Evolutionary conservation across 1,140 invertebrate genomes (phyloP).

Genomic region (Teleopsis dalmanni): DNA sequence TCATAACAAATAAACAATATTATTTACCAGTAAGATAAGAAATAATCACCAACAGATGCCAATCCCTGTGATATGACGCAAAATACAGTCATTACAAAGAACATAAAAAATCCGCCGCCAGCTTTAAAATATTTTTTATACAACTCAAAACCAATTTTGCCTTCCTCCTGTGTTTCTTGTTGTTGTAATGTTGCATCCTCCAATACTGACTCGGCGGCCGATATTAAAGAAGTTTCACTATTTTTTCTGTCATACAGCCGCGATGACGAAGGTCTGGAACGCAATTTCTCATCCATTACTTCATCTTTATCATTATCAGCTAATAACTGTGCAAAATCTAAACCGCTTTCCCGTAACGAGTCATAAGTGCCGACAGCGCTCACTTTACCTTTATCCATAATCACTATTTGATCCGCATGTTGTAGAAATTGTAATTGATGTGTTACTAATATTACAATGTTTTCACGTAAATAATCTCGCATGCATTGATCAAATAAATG

Average conservation of each 20-base stretch:
- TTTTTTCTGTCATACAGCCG: conserved; percentile 38
- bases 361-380: conserved; percentile 56
- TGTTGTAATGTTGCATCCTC: conserved; percentile 40
- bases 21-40: conserved; percentile 58
- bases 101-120: conserved; percentile 48
- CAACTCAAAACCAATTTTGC: conserved; percentile 51
- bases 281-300: conserved; percentile 27
- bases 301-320: conserved; percentile 46
- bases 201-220: conserved; percentile 52
- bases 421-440: conserved; percentile 83
- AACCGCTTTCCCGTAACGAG: conserved; percentile 53
- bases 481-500: conserved; percentile 65
- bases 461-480: conserved; percentile 57
- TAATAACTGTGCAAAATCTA: conserved; percentile 58
- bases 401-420: conserved; percentile 62
- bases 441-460: conserved; percentile 68
- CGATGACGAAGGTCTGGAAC: conserved; percentile 27
- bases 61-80: conserved; percentile 54
- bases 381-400: conserved; percentile 54
- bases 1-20: background rate
- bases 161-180: conserved; percentile 50
- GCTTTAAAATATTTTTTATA: conserved; percentile 58
- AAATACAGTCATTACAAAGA: conserved; percentile 43
- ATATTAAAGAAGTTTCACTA: conserved; percentile 46
- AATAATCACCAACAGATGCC: conserved; percentile 60